phyloP scores from a whole-genome alignment of 2,113 vertebrate species.

The Poicephalus meyeri region DNA sequence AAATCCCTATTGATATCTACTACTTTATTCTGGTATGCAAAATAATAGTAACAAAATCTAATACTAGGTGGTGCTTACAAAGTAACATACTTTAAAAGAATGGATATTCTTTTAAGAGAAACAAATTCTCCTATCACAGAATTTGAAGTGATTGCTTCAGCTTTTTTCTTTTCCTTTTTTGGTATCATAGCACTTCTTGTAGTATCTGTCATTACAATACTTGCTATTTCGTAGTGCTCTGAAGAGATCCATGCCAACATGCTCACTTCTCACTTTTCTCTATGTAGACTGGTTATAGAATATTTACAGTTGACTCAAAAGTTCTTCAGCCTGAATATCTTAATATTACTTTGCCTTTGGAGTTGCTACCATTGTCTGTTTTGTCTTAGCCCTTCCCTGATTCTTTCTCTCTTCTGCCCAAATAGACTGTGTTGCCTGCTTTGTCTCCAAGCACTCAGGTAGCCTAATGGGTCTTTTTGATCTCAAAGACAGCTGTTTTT shows the following conservation, averaged over 20 bases:
- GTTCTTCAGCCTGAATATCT: background rate
- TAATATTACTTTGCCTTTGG: background rate
- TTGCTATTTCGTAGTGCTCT: background rate
- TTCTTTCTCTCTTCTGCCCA: background rate
- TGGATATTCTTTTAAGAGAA: background rate
- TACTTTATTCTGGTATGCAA: background rate
- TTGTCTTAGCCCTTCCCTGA: background rate
- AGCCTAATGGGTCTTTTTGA: background rate
- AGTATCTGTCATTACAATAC: background rate
- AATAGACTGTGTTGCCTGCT: accelerated
- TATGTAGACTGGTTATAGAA: background rate
- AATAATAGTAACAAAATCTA: background rate
- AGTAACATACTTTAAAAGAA: background rate
- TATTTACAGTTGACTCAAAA: background rate
- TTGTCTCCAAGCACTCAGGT: background rate
- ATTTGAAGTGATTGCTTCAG: background rate
- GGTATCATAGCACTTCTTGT: background rate
- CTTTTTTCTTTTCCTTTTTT: background rate
- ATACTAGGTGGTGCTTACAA: background rate
- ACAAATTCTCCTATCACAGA: background rate
- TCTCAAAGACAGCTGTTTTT: background rate
- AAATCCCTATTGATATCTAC: background rate
- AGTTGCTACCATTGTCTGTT: background rate
- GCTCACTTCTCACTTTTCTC: background rate
- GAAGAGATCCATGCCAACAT: background rate